Evolutionary conservation across 1,140 invertebrate genomes (phyloP), one percentile per base, ranked within the genome.

Genomic region (Physella acuta): DNA sequence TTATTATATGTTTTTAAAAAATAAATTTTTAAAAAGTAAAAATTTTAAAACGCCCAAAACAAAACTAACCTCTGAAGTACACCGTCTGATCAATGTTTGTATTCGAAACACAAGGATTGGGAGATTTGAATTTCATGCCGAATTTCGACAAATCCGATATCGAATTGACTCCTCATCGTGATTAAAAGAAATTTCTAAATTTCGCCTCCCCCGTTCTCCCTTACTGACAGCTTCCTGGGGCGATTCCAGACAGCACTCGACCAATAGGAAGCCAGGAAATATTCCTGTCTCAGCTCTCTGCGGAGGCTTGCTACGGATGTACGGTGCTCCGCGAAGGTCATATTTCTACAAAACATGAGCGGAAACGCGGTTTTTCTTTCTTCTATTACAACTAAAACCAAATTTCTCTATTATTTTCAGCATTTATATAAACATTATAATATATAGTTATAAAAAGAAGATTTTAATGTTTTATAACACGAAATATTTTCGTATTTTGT

Each of bases 91-190:
- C 44, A 16, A 33, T 52, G 8, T 17, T 66, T 2, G 33, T 51
- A 55, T 55, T 55, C 34, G 52, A 36, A 17, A 28, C 37, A 33
- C 28, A n/a, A 30, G n/a, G 53, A 36, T 53, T n/a, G 44, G 28
- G 53, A 33, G 37, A 44, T 2, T 59, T 31, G 66, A 44, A 68
- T 68, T 59, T 68, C 56, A 68, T 68, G 36, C 56, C 66, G 53
- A 59, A 20, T 30, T 58, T 58, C 28, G n/a, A 64, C 39, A 51
- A 64, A 64, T 64, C 62, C 62, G 20, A 64, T 64, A 64, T 64
- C 16, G 52, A 64, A 51, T 28, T 52, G 24, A 3, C 26, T 2
- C 11, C 1, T 51, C 62, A 52, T 64, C 34, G 31, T 64, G 62
- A 52, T 64, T 52, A 64, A 52, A 64, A 33, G 5, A 52, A 49